Base-by-base conservation (phyloP, 2,888 invertebrate species). In the Corbicula japonica region DNA sequence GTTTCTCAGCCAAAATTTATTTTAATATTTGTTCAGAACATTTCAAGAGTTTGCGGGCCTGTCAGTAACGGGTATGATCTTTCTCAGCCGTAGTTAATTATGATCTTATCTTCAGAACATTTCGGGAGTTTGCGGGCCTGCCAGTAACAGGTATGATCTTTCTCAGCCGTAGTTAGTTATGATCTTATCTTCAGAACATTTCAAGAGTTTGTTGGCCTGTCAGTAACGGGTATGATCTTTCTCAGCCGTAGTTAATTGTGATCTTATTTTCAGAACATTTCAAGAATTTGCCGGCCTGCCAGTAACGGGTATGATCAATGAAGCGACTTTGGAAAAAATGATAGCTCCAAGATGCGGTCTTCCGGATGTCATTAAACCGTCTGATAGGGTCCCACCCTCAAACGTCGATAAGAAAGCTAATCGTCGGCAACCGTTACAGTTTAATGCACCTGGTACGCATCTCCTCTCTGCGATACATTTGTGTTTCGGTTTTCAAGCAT, bases 261-360 rank as follows among this genome's bases (percentile, higher is more conserved):
- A 38, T 15, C 15, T 34, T 41, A n/a, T 8, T 71, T 71, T 1
- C 73, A 92, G 91, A 58, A 82, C 88, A 32, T 92, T 92, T 76
- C 93, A 93, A 79, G 62, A 87, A 48, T 89, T 92, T 83, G 88
- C 86, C 10, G 89, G 90, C 0, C 71, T 93, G n/a, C 78, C 78
- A 5, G 86, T 79, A 54, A 91, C 92, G 1, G 93, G 93, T 0
- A 34, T 63, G 18, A 71, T 93, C 34, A 88, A 92, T 69, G 35
- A 69, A 18, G 70, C 46, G 8, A 93, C 93, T 0, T 26, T 88
- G 0, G 56, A 69, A 1, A 89, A 88, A 81, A 92, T 93, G 92
- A 48, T 80, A 56, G 80, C 83, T 15, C 92, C 92, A 6, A 80
- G 93, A 8, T 93, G 93, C 83, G 92, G 92, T 10, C 74, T 91